Evolutionary conservation across 2,113 vertebrate genomes (phyloP), one percentile per base, ranked within the genome.

Genomic region (Sander vitreus): DNA sequence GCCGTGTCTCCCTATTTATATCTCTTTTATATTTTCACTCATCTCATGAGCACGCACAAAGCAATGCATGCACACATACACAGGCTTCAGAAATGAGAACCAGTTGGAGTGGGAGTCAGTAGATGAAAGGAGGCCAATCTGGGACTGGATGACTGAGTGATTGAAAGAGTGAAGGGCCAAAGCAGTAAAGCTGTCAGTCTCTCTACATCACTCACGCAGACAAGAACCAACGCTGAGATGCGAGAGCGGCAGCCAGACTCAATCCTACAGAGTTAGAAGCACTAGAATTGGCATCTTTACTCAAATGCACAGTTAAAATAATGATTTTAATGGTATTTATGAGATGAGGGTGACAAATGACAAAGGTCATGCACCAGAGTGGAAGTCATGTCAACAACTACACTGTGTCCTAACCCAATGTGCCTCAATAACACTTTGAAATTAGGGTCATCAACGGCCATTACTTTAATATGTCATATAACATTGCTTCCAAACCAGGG

Each of bases 171-270:
- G 79, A 82, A 87, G 85, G 83, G 87, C 90, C 91, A 89, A 84
- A 85, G 88, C 88, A 81, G 89, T 93, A 91, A 95, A 95, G 90
- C 87, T 94, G 91, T 94, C 92, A 92, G 65, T 89, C 93, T 91
- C 80, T 95, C 89, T 59, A 71, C 91, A 87, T 59, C 73, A 51
- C 73, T 89, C 78, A 89, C 73, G 73, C 85, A 90, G 83, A 94
- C 85, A 70, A 83, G 80, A 89, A 88, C 79, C 89, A 86, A 89
- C 30, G 5, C 76, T 62, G 78, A 84, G 83, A 84, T 54, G 76
- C 36, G 23, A n/a, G 59, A 79, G 73, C 53, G 2, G 73, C 85
- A 76, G 84, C 85, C 90, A 88, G 83, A 53, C 50, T 73, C 54
- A 9, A 39, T 50, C 60, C 48, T n/a, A 13, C 80, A 82, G 64